These are phyloP conservation scores for Scaptomyza polygonia DNA, from an alignment of 2,888 invertebrate genomes.

Conservation along the genomic window DNA sequence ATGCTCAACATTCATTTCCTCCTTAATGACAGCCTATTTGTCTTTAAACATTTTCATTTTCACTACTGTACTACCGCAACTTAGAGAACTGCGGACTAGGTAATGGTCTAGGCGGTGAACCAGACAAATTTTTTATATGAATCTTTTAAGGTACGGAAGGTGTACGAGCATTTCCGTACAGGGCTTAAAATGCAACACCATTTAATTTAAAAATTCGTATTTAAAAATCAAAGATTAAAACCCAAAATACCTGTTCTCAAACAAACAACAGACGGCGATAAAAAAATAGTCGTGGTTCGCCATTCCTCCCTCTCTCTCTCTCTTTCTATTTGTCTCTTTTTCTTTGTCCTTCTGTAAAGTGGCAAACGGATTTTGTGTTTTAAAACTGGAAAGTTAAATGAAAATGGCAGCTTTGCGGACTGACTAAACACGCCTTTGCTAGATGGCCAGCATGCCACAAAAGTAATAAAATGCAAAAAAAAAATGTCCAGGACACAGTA, in stretches of 20 bases:
- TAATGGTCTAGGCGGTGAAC: too few relatives aligned
- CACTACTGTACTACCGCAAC: too few relatives aligned
- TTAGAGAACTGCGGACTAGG: too few relatives aligned
- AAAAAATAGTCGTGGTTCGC: slow-evolving; percentile 56
- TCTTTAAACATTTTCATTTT: too few relatives aligned
- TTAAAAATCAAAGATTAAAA: slow-evolving; percentile 59
- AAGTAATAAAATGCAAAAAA: slow-evolving; percentile 46
- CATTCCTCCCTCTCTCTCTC: not conserved
- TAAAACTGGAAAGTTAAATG: slow-evolving; percentile 80
- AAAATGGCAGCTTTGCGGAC: slow-evolving; percentile 64
- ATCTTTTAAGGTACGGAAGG: too few relatives aligned
- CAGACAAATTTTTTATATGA: too few relatives aligned
- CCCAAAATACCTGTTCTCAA: slow-evolving; percentile 45
- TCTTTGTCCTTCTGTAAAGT: not conserved
- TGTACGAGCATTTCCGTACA: too few relatives aligned
- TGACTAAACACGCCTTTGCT: slow-evolving; percentile 42
- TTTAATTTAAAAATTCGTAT: slow-evolving; percentile 62
- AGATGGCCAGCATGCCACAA: slow-evolving; percentile 61
- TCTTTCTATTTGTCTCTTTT: not conserved
- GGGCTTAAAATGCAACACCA: too few relatives aligned
- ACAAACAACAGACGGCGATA: slow-evolving; percentile 55
- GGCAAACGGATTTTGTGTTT: slow-evolving; percentile 75
- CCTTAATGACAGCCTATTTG: too few relatives aligned
- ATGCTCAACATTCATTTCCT: too few relatives aligned
- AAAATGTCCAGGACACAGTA: slow-evolving; percentile 9